Evolutionary conservation across 2,888 invertebrate genomes (phyloP), one percentile per base, ranked within the genome.

Genomic region (Fragum sueziense): DNA sequence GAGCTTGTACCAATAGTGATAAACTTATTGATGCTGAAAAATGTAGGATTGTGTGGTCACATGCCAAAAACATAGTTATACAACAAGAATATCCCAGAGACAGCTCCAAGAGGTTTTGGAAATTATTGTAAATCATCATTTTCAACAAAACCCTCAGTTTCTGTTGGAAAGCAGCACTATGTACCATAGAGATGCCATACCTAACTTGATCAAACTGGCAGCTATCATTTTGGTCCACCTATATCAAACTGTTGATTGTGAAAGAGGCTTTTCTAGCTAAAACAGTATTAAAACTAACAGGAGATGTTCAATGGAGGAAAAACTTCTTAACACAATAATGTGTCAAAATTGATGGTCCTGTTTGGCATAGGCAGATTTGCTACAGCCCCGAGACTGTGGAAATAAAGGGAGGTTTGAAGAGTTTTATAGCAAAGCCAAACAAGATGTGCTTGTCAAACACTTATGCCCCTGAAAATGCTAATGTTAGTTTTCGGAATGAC

Each of bases 11-110:
- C 57, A 22, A 6, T 6, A 57, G 57, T 25, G n/a, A 14, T 14
- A 47, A 47, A 47, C 17, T 57, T 3, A 57, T 57, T 57, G 59
- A 22, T 57, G 59, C 59, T 57, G 59, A 57, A 57, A 57, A 57
- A 57, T 57, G 59, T 17, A 57, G 59, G 29, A 57, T 57, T 57
- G 59, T 22, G 2, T 57, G 59, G 59, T 57, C 25, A 57, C 59
- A 22, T 57, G n/a, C 59, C 2, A 57, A 57, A 22, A 25, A 29
- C 4, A 22, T 57, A 17, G 29, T 57, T 57, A 2, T 57, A 29
- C 59, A 57, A 22, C 27, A 29, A 57, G 25, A 17, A 9, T 57
- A 29, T 57, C 29, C 27, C 9, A 57, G 25, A 29, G 29, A 4
- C 47, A 47, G 47, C 17, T 47, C 47, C 17, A 47, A 47, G 47